Evolutionary conservation across 2,888 invertebrate genomes (phyloP).

Genomic region (Cheiracanthium punctorium): DNA sequence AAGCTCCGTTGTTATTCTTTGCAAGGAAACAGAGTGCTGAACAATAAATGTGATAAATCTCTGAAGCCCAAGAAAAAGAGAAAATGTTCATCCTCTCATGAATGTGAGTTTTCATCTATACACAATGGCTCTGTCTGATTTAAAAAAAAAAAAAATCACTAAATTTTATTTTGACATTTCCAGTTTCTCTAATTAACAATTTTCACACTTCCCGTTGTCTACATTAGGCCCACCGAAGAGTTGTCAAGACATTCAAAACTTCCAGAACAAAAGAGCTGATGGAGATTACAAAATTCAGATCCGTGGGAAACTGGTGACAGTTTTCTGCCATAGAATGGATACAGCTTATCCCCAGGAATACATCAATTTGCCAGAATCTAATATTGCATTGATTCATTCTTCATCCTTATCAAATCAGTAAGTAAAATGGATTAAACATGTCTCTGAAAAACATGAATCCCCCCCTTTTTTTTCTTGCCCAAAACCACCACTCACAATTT

Average conservation of each 20-base stretch:
- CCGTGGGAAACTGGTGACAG: constrained; percentile 79
- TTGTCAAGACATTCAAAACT: constrained; percentile 77
- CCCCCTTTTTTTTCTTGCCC: too few relatives aligned
- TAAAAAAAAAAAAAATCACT: too few relatives aligned
- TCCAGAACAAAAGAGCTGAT: constrained; percentile 78
- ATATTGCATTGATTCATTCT: constrained; percentile 84
- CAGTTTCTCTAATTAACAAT: too few relatives aligned
- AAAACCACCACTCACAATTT: too few relatives aligned
- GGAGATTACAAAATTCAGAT: constrained; percentile 83
- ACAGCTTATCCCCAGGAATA: constrained; percentile 83
- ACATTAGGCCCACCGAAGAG: constrained; percentile 74
- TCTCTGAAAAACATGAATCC: neutral
- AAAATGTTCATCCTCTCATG: constrained; percentile 29
- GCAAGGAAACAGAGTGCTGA: constrained; percentile 43
- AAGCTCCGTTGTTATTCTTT: constrained; percentile 37
- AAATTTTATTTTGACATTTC: too few relatives aligned
- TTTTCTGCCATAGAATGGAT: constrained; percentile 86
- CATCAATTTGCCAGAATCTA: constrained; percentile 82
- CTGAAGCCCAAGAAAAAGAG: constrained; percentile 43
- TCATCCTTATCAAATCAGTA: constrained; percentile 40
- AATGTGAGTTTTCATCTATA: constrained; percentile 46
- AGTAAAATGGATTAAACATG: constrained; percentile 11
- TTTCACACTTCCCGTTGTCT: too few relatives aligned
- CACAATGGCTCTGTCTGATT: too few relatives aligned
- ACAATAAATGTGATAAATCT: constrained; percentile 37